phyloP scores from a whole-genome alignment of 2,113 vertebrate species.

The Polyodon spathula region DNA sequence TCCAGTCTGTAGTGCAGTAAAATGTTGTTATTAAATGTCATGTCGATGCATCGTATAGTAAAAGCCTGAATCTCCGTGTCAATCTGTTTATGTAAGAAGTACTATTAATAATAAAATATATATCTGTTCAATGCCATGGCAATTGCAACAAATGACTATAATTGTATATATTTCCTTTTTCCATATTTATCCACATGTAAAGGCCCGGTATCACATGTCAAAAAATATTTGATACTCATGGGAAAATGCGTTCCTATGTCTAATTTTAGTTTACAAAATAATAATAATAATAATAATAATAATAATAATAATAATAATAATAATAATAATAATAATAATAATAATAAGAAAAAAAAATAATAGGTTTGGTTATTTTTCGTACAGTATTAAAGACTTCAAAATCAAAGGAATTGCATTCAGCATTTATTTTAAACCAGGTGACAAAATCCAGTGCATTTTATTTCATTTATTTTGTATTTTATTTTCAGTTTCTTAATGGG shows the following conservation, averaged over 20 bases:
- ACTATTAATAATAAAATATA: constrained; percentile 80
- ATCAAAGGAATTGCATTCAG: constrained; percentile 66
- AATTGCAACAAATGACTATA: constrained; percentile 82
- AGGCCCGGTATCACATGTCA: constrained; percentile 96
- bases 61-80: constrained; percentile 98
- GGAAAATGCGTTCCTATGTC: constrained; percentile 97
- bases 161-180: constrained; percentile 95
- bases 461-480: not conserved
- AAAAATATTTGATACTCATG: constrained; percentile 98
- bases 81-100: constrained; percentile 99
- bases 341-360: too few species aligned
- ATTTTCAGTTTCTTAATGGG: not conserved
- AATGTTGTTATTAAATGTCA: constrained; percentile 98
- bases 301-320: too few species aligned
- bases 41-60: constrained; percentile 99
- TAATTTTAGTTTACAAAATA: constrained; percentile 98
- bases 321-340: too few species aligned
- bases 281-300: too few species aligned
- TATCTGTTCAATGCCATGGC: constrained; percentile 93
- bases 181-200: constrained; percentile 98
- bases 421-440: constrained; percentile 63
- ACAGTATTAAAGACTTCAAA: constrained; percentile 99
- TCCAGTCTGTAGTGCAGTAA: constrained; percentile 99
- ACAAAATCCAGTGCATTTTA: constrained; percentile 20
- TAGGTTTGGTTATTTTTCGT: constrained; percentile 99